Percentiles rank a stretch among this genome's conserved stretches.
Evolutionary conservation across 2,888 invertebrate species (phyloP).

Genomic region (Heliconius cydno): DNA sequence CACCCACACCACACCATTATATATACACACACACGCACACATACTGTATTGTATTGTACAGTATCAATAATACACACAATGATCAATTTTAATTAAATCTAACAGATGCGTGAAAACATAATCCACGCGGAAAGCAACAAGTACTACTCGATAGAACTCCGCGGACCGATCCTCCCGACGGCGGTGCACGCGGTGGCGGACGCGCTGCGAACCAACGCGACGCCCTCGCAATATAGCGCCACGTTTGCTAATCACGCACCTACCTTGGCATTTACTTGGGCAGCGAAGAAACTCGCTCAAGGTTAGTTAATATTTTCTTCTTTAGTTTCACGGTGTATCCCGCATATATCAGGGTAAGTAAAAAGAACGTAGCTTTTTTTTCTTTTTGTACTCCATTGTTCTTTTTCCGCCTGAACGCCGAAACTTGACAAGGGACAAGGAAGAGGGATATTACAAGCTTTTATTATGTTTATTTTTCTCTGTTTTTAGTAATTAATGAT

Average conservation of each 20-base stretch:
- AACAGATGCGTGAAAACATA: constrained; percentile 87
- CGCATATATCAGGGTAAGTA: neutral
- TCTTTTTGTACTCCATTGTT: too few relatives aligned
- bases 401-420: too few relatives aligned
- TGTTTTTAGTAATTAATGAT: too few relatives aligned
- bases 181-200: constrained; percentile 88
- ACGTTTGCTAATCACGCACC: constrained; percentile 87
- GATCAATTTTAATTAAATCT: too few relatives aligned
- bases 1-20: too few relatives aligned
- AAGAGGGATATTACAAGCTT: neutral
- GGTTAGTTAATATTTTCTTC: constrained; percentile 53
- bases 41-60: too few relatives aligned
- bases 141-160: constrained; percentile 92
- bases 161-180: constrained; percentile 93
- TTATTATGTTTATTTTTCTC: neutral
- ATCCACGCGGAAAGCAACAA: constrained; percentile 88
- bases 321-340: neutral
- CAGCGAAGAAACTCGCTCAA: constrained; percentile 75
- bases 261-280: constrained; percentile 88
- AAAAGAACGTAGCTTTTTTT: neutral
- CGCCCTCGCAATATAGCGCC: constrained; percentile 87
- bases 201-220: constrained; percentile 85
- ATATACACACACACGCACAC: too few relatives aligned
- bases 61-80: too few relatives aligned
- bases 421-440: too few relatives aligned